Evolutionary conservation across 2,113 vertebrate genomes (phyloP).

Genomic region (Grallaria varia): DNA sequence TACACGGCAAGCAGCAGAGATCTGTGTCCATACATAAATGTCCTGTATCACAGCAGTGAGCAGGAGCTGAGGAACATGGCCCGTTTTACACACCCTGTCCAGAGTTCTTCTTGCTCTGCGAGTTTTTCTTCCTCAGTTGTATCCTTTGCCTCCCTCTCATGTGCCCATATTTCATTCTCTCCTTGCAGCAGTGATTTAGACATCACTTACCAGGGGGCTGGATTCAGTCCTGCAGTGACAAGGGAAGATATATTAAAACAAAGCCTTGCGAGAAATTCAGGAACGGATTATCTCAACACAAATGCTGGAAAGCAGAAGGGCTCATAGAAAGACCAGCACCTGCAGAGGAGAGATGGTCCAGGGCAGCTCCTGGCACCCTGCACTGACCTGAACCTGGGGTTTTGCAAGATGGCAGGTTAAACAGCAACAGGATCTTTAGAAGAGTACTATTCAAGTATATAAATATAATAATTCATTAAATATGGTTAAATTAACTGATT

Average conservation of each 20-base stretch:
- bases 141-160: background rate
- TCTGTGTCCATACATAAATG: accelerated
- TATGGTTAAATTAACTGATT: background rate
- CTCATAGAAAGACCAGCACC: background rate
- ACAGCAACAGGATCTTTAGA: background rate
- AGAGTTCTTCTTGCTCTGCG: background rate
- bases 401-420: background rate
- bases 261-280: slow-evolving; percentile 2
- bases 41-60: background rate
- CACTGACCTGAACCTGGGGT: background rate
- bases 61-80: background rate
- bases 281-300: background rate
- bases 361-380: background rate
- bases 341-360: background rate
- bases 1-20: background rate
- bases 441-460: background rate
- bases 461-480: background rate
- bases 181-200: slow-evolving; percentile 24
- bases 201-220: slow-evolving; percentile 16
- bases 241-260: slow-evolving; percentile 34
- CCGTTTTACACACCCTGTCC: accelerated
- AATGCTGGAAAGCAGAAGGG: background rate
- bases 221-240: background rate
- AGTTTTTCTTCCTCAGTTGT: background rate
- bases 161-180: background rate